phyloP scores from a whole-genome alignment of 2,888 invertebrate species.

The Nematopogon swammerdamellus region DNA sequence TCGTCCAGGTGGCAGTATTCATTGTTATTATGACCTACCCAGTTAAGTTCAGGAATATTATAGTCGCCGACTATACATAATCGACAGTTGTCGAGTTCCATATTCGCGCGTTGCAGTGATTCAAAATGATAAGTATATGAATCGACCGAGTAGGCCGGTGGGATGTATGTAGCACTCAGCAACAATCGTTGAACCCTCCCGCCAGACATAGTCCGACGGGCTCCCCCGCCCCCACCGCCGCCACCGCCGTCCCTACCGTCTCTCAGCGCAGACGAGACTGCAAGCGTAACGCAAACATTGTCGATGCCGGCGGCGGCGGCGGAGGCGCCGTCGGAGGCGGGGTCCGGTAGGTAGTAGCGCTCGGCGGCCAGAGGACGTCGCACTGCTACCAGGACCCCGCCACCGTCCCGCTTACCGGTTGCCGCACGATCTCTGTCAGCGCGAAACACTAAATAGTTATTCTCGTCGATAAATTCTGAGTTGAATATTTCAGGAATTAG shows the following conservation, averaged over 20 bases:
- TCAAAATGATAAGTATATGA: neutral
- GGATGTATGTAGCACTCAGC: neutral
- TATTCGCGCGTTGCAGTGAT: neutral
- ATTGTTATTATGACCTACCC: neutral
- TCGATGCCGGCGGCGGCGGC: too few relatives aligned
- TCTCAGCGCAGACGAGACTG: neutral
- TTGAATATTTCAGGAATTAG: neutral
- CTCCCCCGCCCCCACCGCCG: too few relatives aligned
- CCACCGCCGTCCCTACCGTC: neutral
- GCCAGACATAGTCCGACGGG: too few relatives aligned
- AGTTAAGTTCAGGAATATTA: neutral
- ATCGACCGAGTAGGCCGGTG: neutral
- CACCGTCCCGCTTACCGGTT: neutral
- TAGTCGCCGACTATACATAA: neutral
- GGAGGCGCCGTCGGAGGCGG: too few relatives aligned
- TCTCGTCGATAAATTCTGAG: too few relatives aligned
- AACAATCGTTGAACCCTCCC: neutral
- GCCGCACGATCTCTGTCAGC: conserved; percentile 1
- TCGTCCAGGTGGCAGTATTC: neutral
- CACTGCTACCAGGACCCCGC: conserved; percentile 2
- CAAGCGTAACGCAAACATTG: too few relatives aligned
- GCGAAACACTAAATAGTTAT: too few relatives aligned
- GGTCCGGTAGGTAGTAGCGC: neutral
- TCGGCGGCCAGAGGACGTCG: neutral
- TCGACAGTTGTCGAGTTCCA: neutral